A percentile compares a stretch with the other conserved stretches of the same genome.
Evolutionary conservation across 2,797 vertebrate genomes (phyloP).

Genomic region (Mus spretus): DNA sequence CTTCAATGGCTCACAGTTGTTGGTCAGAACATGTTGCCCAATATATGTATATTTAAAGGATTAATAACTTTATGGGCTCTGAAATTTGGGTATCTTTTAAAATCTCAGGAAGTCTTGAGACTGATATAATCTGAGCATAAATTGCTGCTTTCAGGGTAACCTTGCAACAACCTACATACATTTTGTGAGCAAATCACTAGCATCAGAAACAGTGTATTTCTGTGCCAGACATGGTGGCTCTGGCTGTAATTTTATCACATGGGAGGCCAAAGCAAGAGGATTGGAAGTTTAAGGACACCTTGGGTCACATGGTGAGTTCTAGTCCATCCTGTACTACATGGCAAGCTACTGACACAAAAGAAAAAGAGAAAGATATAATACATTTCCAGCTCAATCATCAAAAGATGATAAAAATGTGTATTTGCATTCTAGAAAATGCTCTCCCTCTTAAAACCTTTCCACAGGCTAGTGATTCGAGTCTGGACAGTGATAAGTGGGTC

Average conservation of each 20-base stretch:
- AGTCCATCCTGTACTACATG: neutral
- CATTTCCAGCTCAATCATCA: neutral
- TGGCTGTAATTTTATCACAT: neutral
- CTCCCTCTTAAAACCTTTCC: neutral
- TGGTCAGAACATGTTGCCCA: neutral
- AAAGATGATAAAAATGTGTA: slow-evolving; percentile 48
- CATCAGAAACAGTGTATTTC: neutral
- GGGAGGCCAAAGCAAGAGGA: neutral
- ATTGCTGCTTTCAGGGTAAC: neutral
- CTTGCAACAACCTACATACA: neutral
- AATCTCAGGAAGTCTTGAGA: slow-evolving; percentile 1
- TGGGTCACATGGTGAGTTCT: neutral
- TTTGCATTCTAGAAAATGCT: neutral
- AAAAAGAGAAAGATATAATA: neutral
- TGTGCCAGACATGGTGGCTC: neutral
- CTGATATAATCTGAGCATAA: slow-evolving; percentile 16
- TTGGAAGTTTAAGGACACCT: neutral
- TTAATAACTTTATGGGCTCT: neutral
- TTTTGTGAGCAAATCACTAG: neutral
- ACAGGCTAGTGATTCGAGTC: neutral
- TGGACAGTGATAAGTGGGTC: neutral
- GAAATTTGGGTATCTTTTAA: neutral
- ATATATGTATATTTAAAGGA: slow-evolving; percentile 12
- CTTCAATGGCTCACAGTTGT: slow-evolving; percentile 5
- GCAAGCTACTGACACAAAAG: neutral